Evolutionary conservation across 1,140 invertebrate species (phyloP), one percentile per base, ranked within the genome.

Genomic region (Megalonaias nervosa): DNA sequence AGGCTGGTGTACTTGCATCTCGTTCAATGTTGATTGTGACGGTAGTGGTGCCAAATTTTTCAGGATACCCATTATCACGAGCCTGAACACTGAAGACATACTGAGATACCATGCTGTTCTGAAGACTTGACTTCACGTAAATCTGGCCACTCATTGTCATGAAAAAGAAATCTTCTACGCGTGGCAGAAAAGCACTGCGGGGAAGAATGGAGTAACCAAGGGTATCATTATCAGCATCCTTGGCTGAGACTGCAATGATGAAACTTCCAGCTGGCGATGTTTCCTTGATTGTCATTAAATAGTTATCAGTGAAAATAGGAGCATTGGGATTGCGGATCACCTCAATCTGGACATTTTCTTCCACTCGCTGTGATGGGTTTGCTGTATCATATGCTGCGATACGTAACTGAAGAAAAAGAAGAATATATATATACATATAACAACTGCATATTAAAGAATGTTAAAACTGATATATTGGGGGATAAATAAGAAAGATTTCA

Each of bases 351-450:
- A 97, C 93, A 11, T 95, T 95, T 5, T 94, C 94, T 3, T 95
- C 93, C 0, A 95, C 95, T 2, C 94, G 95, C 67, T 97, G 91
- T 82, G 95, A 94, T 0, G 96, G 96, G 57, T 96, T 95, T 0
- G 96, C 96, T 80, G 96, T 92, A 87, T 98, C 96, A 85, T 95
- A 96, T 0, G 95, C 96, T 80, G 94, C 93, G 0, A 98, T 94
- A 87, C 97, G 95, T 67, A 97, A 62, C 86, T 87, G 69, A 67
- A 67, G 75, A 58, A 74, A 19, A 74, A 81, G 62, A 67, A 76
- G n/a, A 57, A 67, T 71, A 64, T 12, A 68, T 23, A 16, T 19
- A 23, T 17, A n/a, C 19, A 14, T 23, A 14, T 14, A 16, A 48
- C 38, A 48, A 48, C 6, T 48, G 38, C 11, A 11, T 9, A 48